Percentiles rank a stretch among this genome's conserved stretches.
phyloP scores from a whole-genome alignment of 2,113 vertebrate genomes.

The Climacteris rufus region DNA sequence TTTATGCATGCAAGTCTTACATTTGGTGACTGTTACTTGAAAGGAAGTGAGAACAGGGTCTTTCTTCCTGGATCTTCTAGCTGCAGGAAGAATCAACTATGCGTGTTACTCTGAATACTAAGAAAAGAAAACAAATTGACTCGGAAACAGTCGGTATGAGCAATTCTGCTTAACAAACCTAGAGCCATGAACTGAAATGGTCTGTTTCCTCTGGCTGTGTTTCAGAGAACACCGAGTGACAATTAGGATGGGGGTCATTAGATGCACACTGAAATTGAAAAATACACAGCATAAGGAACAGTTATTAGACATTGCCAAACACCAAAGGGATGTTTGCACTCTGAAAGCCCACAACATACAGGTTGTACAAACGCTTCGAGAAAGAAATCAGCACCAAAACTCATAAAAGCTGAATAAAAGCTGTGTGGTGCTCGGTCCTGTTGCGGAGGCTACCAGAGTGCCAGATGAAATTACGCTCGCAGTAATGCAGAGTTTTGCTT shows the following conservation, averaged over 20 bases:
- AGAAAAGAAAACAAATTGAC: slow-evolving; percentile 41
- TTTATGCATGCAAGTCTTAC: background rate
- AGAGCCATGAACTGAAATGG: background rate
- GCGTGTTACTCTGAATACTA: background rate
- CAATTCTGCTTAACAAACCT: slow-evolving; percentile 5
- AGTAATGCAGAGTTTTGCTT: slow-evolving; percentile 25
- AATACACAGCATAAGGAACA: background rate
- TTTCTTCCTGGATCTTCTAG: slow-evolving; percentile 47
- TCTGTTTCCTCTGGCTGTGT: background rate
- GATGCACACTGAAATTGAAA: background rate
- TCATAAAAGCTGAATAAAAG: background rate
- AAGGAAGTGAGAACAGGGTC: slow-evolving; percentile 41
- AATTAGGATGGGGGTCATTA: background rate
- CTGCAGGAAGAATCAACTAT: slow-evolving; percentile 35
- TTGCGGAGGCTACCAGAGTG: background rate
- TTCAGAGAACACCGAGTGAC: background rate
- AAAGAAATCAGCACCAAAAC: background rate
- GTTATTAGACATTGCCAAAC: too few relatives aligned
- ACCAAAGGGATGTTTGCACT: background rate
- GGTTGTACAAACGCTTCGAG: background rate
- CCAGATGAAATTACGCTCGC: slow-evolving; percentile 41
- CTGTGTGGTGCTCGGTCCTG: background rate
- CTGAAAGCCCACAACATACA: background rate
- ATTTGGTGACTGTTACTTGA: background rate
- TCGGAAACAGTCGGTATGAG: slow-evolving; percentile 6